These are phyloP conservation scores for Molossus molossus DNA, from an alignment of 2,797 vertebrate species.

Conservation along the genomic window DNA sequence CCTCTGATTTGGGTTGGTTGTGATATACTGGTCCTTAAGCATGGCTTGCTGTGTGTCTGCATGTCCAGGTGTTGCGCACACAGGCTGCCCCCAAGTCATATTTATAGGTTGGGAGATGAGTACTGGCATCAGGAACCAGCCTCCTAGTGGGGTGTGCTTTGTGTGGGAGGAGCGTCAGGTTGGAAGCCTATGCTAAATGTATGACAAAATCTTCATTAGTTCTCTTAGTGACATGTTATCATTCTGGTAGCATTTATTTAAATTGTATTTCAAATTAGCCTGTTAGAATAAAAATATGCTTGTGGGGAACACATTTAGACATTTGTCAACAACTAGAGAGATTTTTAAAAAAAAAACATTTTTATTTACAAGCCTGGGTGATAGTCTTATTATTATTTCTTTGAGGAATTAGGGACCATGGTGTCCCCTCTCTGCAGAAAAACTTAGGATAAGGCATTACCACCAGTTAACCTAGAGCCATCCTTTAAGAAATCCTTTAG, in stretches of 20 bases:
- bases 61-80: slow-evolving; percentile 16
- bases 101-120: slow-evolving; percentile 66
- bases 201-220: background rate
- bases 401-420: slow-evolving; percentile 66
- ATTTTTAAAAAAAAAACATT: slow-evolving; percentile 56
- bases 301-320: slow-evolving; percentile 82
- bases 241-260: slow-evolving; percentile 78
- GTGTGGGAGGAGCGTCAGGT: slow-evolving; percentile 76
- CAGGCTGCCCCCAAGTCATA: slow-evolving; percentile 32
- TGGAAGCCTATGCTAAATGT: slow-evolving; percentile 64
- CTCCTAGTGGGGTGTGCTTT: slow-evolving; percentile 59
- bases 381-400: slow-evolving; percentile 83
- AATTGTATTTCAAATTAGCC: slow-evolving; percentile 80
- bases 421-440: slow-evolving; percentile 38
- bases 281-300: slow-evolving; percentile 83
- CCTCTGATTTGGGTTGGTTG: background rate
- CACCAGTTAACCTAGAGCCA: slow-evolving; percentile 60
- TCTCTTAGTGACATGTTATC: slow-evolving; percentile 71
- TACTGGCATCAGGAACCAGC: slow-evolving; percentile 45
- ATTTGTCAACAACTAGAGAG: slow-evolving; percentile 84
- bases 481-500: background rate
- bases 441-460: slow-evolving; percentile 58
- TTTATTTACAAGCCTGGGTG: slow-evolving; percentile 76
- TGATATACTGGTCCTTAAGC: slow-evolving; percentile 29
- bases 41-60: slow-evolving; percentile 7